Percentiles rank a stretch among this genome's conserved stretches.
These are phyloP conservation scores for Sipha maydis DNA, from an alignment of 2,888 invertebrate genomes.

Conservation along the genomic window DNA sequence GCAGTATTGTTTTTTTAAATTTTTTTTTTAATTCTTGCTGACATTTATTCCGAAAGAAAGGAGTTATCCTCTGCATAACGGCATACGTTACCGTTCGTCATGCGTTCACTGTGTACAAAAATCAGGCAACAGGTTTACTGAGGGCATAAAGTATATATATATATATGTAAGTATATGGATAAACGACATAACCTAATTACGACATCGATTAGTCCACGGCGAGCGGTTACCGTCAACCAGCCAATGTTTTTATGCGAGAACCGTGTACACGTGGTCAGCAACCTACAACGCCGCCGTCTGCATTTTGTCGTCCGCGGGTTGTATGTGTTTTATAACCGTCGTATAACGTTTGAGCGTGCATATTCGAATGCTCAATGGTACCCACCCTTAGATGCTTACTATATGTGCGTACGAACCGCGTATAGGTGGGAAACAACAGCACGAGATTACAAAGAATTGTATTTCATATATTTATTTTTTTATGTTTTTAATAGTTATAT, in stretches of 20 bases:
- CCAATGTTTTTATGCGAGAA: background rate
- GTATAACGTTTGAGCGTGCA: too few relatives aligned
- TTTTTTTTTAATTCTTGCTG: background rate
- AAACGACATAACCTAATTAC: slow-evolving; percentile 45
- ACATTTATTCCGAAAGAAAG: slow-evolving; percentile 39
- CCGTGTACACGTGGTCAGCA: background rate
- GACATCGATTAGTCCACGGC: slow-evolving; percentile 19
- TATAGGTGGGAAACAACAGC: too few relatives aligned
- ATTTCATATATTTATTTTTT: too few relatives aligned
- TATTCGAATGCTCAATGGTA: too few relatives aligned
- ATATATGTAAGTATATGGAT: background rate
- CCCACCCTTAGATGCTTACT: too few relatives aligned
- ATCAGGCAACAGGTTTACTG: slow-evolving; percentile 15
- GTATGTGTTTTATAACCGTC: too few relatives aligned
- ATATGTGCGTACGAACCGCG: too few relatives aligned
- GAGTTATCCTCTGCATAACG: slow-evolving; percentile 48
- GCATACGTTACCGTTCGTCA: background rate
- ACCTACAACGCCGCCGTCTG: background rate
- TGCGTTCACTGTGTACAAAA: slow-evolving; percentile 13
- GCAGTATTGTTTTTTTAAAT: background rate
- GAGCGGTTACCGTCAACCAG: background rate
- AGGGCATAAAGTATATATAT: background rate
- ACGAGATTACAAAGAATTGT: too few relatives aligned
- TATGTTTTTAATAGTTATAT: too few relatives aligned
- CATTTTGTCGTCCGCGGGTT: too few relatives aligned